Conservation (phyloP, 2,888 invertebrate species). For the Drosophila kokeensis region DNA sequence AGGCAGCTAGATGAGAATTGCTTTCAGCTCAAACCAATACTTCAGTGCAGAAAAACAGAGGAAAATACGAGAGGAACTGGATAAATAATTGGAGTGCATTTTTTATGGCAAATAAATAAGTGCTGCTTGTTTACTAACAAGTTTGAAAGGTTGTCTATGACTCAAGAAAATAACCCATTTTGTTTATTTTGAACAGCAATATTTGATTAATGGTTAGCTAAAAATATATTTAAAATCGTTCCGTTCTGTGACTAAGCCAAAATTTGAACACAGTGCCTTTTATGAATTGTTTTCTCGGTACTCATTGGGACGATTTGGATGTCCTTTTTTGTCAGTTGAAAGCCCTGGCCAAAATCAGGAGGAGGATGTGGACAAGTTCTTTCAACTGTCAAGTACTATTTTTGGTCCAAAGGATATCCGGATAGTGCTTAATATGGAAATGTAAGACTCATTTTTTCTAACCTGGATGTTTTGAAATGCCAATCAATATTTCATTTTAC, state of each 20-base stretch:
- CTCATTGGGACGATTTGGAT: background rate
- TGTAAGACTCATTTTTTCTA: background rate
- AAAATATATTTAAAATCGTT: background rate
- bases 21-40: background rate
- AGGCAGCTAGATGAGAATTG: background rate
- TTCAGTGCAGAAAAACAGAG: background rate
- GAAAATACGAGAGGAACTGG: background rate
- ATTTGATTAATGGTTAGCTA: background rate
- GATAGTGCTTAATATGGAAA: background rate
- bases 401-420: background rate
- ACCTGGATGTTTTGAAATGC: background rate
- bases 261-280: background rate
- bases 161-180: background rate
- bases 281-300: background rate
- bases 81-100: background rate
- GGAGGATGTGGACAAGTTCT: background rate
- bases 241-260: background rate
- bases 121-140: background rate
- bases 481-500: background rate
- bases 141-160: background rate
- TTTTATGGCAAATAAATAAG: background rate
- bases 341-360: background rate
- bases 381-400: background rate
- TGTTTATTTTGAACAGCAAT: background rate
- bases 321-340: background rate